Conservation (phyloP, 2,888 invertebrate genomes). For the Lycia hirtaria region DNA sequence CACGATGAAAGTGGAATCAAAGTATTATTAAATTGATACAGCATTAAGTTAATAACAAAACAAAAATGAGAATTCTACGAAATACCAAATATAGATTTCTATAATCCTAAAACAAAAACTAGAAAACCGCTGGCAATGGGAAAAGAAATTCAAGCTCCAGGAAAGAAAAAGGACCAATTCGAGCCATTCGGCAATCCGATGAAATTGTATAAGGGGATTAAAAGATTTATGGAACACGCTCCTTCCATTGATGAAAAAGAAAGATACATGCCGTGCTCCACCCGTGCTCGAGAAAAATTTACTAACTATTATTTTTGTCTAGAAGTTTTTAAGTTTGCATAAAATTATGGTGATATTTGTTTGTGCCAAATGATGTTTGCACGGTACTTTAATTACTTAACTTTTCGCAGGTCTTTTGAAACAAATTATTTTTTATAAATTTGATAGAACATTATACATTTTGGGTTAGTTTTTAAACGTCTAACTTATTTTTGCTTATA, state of each 20-base stretch:
- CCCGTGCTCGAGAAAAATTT: not conserved
- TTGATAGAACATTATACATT: too few species aligned
- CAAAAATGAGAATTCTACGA: not conserved
- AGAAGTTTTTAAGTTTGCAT: not conserved
- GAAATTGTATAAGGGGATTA: conserved; percentile 83
- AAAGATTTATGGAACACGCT: conserved; percentile 80
- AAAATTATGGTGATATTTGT: too few species aligned
- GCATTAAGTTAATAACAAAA: too few species aligned
- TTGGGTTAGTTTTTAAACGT: too few species aligned
- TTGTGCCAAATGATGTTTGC: too few species aligned
- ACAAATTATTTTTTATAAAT: too few species aligned
- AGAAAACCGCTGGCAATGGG: conserved; percentile 2
- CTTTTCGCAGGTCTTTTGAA: too few species aligned
- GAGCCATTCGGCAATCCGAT: conserved; percentile 65
- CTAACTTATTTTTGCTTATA: too few species aligned
- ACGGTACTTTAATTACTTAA: too few species aligned
- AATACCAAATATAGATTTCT: not conserved
- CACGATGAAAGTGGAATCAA: too few species aligned
- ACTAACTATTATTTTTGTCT: not conserved
- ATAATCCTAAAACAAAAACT: conserved; percentile 5
- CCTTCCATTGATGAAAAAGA: conserved; percentile 44
- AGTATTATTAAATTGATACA: too few species aligned
- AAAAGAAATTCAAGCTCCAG: conserved; percentile 8
- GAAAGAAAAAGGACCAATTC: conserved; percentile 15
- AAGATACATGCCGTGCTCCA: conserved; percentile 1